These are phyloP conservation scores for Musca domestica DNA, from an alignment of 1,140 invertebrate genomes.

Conservation along the genomic window DNA sequence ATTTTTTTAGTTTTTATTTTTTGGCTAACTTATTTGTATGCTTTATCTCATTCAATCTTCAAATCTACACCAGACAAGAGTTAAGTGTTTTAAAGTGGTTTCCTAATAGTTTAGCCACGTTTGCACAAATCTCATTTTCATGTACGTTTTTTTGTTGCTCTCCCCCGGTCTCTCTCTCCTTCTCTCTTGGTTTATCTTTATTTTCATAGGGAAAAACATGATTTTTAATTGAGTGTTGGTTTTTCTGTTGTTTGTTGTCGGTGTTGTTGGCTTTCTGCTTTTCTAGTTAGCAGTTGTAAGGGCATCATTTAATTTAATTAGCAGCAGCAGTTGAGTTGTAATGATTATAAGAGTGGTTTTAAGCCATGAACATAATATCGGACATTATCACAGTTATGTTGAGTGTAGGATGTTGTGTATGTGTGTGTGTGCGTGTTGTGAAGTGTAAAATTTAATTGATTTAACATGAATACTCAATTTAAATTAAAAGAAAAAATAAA, in stretches of 20 bases:
- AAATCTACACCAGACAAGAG: not conserved
- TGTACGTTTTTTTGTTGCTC: not conserved
- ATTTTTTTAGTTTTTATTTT: not conserved
- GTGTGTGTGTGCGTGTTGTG: too few species aligned
- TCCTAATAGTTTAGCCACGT: slow-evolving; percentile 14
- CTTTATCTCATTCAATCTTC: slow-evolving; percentile 10
- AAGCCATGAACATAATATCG: not conserved
- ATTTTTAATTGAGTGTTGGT: not conserved
- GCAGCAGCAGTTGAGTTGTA: not conserved
- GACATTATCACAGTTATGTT: too few species aligned
- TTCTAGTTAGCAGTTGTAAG: not conserved
- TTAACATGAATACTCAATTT: too few species aligned
- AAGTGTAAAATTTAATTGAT: too few species aligned
- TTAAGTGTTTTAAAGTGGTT: slow-evolving; percentile 11
- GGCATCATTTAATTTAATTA: slow-evolving; percentile 19
- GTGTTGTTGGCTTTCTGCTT: not conserved
- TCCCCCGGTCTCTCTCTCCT: too few species aligned
- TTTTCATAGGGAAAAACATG: not conserved
- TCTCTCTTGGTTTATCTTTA: not conserved
- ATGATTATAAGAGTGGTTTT: slow-evolving; percentile 18
- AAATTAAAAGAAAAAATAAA: too few species aligned
- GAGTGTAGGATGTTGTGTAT: too few species aligned
- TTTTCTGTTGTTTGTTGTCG: not conserved
- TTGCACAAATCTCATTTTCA: slow-evolving; percentile 1
- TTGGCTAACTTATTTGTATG: not conserved